Base-by-base conservation (phyloP, 1,140 invertebrate species). In the Drosophila biarmipes region DNA sequence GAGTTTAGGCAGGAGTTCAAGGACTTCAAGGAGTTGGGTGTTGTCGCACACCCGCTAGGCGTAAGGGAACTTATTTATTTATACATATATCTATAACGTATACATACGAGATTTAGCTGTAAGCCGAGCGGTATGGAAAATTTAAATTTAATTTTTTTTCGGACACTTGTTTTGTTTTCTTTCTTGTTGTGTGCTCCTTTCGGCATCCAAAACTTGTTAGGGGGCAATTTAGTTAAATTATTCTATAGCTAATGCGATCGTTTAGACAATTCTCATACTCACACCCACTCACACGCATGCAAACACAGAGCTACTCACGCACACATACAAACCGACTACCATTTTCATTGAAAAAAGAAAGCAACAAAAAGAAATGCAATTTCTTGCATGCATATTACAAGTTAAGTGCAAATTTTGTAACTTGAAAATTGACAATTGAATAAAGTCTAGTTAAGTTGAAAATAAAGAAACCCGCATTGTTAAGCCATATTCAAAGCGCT, bases 51-150 rank as follows among this genome's bases (percentile, higher is more conserved):
- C 74, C 52, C 42, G 53, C 24, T 77, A 77, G 74, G 45, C 14
- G 4, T 77, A 77, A 51, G 73, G 55, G 54, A 68, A 69, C 66
- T 69, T 69, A 69, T 69, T 69, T 69, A 69, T 69, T 69, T 69
- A 56, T 68, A 61, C 15, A 62, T 51, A 46, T 38, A 55, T 37
- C n/a, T 15, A 40, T 57, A 11, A 61, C 21, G 24, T 68, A 54
- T 11, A 53, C 53, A 45, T 68, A 69, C 62, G 66, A 69, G 45
- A 68, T 68, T 49, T 68, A 69, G 63, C 48, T 46, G 38, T 69
- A 69, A 69, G 64, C 17, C 24, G 46, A 43, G 31, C 29, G 64
- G 64, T 45, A 45, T 45, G 63, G 40, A 67, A 69, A 68, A 68
- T 46, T 37, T 21, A 68, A 69, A 67, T 68, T 52, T 27, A 66